Evolutionary conservation across 1,140 invertebrate species (phyloP).

Genomic region (Drosophila simulans): DNA sequence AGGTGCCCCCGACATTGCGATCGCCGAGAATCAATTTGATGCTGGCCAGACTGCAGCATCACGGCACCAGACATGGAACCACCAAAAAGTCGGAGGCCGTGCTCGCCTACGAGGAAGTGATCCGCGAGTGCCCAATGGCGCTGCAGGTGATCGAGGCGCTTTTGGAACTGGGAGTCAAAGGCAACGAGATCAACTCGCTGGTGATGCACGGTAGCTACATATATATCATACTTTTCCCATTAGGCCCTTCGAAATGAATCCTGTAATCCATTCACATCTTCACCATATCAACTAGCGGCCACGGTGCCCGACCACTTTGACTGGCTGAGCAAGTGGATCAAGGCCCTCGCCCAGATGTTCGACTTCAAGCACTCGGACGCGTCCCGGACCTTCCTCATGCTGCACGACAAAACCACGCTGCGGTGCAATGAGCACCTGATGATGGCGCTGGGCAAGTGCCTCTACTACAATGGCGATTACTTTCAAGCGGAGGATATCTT

Average conservation of each 20-base stretch:
- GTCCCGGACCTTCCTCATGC: constrained; percentile 86
- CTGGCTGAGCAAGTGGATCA: constrained; percentile 90
- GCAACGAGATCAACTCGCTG: constrained; percentile 89
- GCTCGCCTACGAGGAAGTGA: constrained; percentile 90
- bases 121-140: constrained; percentile 91
- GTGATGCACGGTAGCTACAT: constrained; percentile 86
- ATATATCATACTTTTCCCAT: no score
- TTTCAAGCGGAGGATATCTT: constrained; percentile 85
- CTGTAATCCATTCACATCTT: neutral
- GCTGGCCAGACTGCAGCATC: constrained; percentile 89
- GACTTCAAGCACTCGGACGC: constrained; percentile 88
- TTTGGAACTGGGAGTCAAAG: constrained; percentile 89
- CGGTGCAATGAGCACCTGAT: constrained; percentile 88
- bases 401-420: constrained; percentile 87
- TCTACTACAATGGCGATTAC: constrained; percentile 87
- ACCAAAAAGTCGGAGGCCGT: constrained; percentile 89
- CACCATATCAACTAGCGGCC: constrained; percentile 45
- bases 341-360: constrained; percentile 88
- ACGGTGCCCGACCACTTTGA: constrained; percentile 84
- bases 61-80: constrained; percentile 85
- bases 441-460: constrained; percentile 88
- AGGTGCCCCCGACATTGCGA: constrained; percentile 89
- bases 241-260: no score
- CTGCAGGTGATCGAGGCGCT: constrained; percentile 89
- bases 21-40: constrained; percentile 90